phyloP scores from a whole-genome alignment of 2,888 invertebrate genomes.

The Drosophila ustulata region DNA sequence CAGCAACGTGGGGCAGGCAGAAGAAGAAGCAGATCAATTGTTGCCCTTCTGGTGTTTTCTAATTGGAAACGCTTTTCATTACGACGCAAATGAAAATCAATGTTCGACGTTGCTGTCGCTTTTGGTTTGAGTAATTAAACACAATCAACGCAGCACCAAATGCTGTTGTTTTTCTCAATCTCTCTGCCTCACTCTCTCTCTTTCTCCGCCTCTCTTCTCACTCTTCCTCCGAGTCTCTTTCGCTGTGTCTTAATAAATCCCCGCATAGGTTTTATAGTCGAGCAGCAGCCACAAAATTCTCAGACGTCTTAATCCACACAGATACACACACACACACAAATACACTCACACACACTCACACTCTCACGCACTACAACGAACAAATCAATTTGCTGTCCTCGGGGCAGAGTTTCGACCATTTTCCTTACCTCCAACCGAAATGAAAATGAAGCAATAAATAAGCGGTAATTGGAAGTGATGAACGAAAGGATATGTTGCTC shows the following conservation, averaged over 20 bases:
- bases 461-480: slow-evolving; percentile 79
- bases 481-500: slow-evolving; percentile 56
- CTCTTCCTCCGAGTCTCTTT: background rate
- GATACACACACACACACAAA: slow-evolving; percentile 12
- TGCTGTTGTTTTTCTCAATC: slow-evolving; percentile 9
- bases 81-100: slow-evolving; percentile 65
- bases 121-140: slow-evolving; percentile 78
- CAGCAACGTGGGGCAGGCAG: slow-evolving; percentile 14
- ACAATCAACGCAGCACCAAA: slow-evolving; percentile 48
- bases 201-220: background rate
- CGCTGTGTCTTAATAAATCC: slow-evolving; percentile 51
- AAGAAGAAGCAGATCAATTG: background rate
- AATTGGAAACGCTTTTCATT: slow-evolving; percentile 68
- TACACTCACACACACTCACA: slow-evolving; percentile 24
- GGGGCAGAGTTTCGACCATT: slow-evolving; percentile 11
- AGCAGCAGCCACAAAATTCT: slow-evolving; percentile 43
- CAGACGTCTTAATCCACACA: slow-evolving; percentile 49
- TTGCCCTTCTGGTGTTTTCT: slow-evolving; percentile 46
- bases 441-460: slow-evolving; percentile 76
- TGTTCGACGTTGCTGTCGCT: slow-evolving; percentile 45
- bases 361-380: slow-evolving; percentile 32
- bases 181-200: background rate
- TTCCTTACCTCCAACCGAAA: slow-evolving; percentile 14
- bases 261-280: slow-evolving; percentile 11
- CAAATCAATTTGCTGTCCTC: slow-evolving; percentile 72